Conservation (phyloP, 2,113 vertebrate species). For the Eleginops maclovinus region DNA sequence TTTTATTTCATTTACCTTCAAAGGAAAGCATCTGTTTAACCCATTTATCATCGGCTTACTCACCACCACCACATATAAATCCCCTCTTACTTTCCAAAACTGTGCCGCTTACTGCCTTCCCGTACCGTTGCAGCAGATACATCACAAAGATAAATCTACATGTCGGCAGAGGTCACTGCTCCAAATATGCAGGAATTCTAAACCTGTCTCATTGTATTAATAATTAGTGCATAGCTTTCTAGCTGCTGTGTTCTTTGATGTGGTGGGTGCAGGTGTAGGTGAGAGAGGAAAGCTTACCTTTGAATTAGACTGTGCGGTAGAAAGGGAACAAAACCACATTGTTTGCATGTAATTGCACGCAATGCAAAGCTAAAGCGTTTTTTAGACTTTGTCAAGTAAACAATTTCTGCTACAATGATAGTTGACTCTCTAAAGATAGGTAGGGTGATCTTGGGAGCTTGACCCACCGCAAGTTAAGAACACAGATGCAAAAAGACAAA, state of each 20-base stretch:
- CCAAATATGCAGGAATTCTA: conserved; percentile 65
- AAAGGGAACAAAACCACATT: neutral
- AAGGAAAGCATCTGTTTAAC: conserved; percentile 71
- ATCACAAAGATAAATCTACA: conserved; percentile 72
- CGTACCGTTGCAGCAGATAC: conserved; percentile 57
- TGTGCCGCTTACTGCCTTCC: conserved; percentile 74
- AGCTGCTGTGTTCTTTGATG: conserved; percentile 37
- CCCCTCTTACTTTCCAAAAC: conserved; percentile 70
- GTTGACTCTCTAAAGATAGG: neutral
- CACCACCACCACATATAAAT: conserved; percentile 62
- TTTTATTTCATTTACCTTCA: conserved; percentile 69
- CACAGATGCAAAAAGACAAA: neutral
- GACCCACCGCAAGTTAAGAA: neutral
- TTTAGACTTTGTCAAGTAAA: neutral
- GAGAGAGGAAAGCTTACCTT: conserved; percentile 36
- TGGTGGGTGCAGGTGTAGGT: conserved; percentile 23
- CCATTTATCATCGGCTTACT: conserved; percentile 69
- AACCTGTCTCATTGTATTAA: conserved; percentile 60
- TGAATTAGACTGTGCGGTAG: conserved; percentile 8
- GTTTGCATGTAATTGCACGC: neutral
- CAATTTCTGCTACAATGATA: no score
- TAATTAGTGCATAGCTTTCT: conserved; percentile 55
- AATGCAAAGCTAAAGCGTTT: neutral
- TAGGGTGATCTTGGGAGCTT: neutral
- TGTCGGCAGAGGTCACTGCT: conserved; percentile 70